Evolutionary conservation across 2,113 vertebrate species (phyloP).

Genomic region (Mystacornis crossleyi): DNA sequence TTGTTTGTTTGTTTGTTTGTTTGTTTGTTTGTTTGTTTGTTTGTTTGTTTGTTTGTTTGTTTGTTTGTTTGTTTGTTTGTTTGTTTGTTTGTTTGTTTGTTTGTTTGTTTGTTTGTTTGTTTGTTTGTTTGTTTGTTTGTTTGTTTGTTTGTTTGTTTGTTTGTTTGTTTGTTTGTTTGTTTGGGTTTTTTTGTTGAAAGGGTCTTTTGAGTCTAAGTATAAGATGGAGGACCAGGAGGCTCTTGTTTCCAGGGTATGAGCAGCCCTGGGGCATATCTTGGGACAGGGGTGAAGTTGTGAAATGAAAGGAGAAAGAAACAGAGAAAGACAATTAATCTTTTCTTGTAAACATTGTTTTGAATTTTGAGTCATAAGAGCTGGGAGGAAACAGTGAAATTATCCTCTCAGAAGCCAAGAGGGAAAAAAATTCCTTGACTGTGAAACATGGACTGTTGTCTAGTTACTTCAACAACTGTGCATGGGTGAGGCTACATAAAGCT

Average conservation of each 20-base stretch:
- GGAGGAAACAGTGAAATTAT: constrained; percentile 16
- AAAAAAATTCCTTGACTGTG: not conserved
- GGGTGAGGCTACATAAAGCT: not conserved
- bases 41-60: accelerated
- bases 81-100: accelerated
- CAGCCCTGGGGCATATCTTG: not conserved
- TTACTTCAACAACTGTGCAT: constrained; percentile 11
- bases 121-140: accelerated
- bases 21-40: accelerated
- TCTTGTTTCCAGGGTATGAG: not conserved
- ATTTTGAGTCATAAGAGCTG: constrained; percentile 18
- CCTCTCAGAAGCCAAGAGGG: constrained; percentile 6
- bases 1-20: accelerated
- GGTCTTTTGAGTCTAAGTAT: not conserved
- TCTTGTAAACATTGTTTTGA: not conserved
- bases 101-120: accelerated
- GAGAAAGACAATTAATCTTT: not conserved
- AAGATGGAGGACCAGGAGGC: not conserved
- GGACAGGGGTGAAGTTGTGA: not conserved
- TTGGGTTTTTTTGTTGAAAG: not conserved
- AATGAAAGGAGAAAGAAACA: not conserved
- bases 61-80: accelerated
- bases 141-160: accelerated
- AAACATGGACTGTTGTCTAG: not conserved
- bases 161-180: accelerated